Evolutionary conservation across 2,113 vertebrate species (phyloP), one percentile per base, ranked within the genome.

Genomic region (Struthidea cinerea): DNA sequence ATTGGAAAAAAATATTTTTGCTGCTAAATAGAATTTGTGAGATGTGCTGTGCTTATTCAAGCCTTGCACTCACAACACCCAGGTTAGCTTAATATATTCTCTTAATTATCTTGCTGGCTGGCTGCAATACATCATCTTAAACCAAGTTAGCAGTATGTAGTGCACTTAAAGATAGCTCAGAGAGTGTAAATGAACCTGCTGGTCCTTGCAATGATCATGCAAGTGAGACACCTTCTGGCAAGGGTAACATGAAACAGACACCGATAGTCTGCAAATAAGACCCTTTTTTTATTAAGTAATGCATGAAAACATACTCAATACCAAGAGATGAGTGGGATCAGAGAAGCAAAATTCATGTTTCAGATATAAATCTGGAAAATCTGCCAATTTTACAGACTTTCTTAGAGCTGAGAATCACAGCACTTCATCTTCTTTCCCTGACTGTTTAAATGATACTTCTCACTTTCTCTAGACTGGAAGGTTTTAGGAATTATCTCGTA

Each of bases 171-270:
- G 73, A 44, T 26, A 87, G 46, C 68, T 87, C 68, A 19, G 0
- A 32, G 42, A 73, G 17, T 67, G 46, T 50, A 93, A 92, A 86
- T 1, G 11, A 93, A 82, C 68, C n/a, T 91, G 67, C 52, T 26
- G 23, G 46, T 78, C 52, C 61, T 73, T 90, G 65, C 83, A 94
- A 93, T 82, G 90, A 89, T 79, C 93, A 96, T 64, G 83, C 95
- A 96, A 96, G 94, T 93, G 93, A 94, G 94, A 95, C 94, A 95
- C 93, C 96, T 97, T 96, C 96, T 97, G 96, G 96, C 84, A 93
- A 96, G 96, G 94, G 96, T 89, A 94, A 95, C 90, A 90, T 24
- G 79, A 75, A 95, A 94, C 85, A 87, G 55, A 87, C 4, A 73
- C 11, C 71, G 35, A 39, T 1, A 18, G 26, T 30, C 90, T 93